Conservation (phyloP, 2,797 vertebrate species). For the Masticophis lateralis region DNA sequence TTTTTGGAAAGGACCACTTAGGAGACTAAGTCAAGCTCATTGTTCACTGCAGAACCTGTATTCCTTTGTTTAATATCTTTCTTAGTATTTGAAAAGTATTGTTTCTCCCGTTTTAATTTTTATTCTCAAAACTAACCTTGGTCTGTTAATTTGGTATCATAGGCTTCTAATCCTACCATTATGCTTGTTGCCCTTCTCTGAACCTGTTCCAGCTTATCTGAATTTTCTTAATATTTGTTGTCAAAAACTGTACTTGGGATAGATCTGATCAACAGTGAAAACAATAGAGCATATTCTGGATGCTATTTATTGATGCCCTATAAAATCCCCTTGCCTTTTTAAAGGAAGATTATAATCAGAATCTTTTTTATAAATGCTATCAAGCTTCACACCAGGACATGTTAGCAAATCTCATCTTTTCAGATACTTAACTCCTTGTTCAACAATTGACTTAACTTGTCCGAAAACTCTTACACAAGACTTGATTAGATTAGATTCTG, state of each 20-base stretch:
- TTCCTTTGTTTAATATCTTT: background rate
- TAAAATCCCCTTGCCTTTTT: background rate
- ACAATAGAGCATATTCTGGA: background rate
- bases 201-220: background rate
- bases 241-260: background rate
- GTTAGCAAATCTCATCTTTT: background rate
- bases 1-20: background rate
- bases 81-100: background rate
- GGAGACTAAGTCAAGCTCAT: background rate
- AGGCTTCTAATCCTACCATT: background rate
- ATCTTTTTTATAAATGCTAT: background rate
- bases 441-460: background rate
- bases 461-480: background rate
- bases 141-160: background rate
- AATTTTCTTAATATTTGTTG: background rate
- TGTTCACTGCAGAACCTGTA: background rate
- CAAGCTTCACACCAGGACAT: background rate
- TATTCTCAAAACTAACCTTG: background rate
- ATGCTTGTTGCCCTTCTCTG: background rate
- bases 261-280: background rate
- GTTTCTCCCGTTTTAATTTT: background rate
- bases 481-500: background rate
- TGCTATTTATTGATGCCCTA: background rate
- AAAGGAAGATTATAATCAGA: background rate
- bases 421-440: background rate